phyloP scores from a whole-genome alignment of 1,140 invertebrate genomes.

The Drosophila asahinai region DNA sequence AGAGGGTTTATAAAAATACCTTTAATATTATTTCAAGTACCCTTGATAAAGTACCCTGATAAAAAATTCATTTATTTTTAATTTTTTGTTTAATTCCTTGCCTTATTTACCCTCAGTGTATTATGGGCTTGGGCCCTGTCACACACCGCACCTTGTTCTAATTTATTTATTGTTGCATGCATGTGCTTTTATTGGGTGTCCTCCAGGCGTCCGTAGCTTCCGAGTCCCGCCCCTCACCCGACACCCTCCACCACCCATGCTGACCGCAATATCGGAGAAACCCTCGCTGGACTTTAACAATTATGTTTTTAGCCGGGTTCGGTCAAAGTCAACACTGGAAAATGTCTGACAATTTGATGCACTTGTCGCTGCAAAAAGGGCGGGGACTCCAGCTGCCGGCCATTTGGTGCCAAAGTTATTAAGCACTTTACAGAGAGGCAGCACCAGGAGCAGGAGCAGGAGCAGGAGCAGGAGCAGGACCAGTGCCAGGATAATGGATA shows the following conservation, averaged over 20 bases:
- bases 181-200: constrained; percentile 75
- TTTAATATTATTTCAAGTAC: not conserved
- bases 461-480: not conserved
- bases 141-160: constrained; percentile 74
- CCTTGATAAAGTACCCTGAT: not conserved
- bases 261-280: constrained; percentile 42
- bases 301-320: constrained; percentile 62
- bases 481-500: constrained; percentile 9
- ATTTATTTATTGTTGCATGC: constrained; percentile 78
- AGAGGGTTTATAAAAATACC: not conserved
- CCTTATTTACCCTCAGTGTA: not conserved
- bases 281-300: constrained; percentile 62
- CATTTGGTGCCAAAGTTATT: constrained; percentile 80
- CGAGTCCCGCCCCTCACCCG: no score
- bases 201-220: not conserved
- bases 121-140: constrained; percentile 1
- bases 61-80: no score
- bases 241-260: not conserved
- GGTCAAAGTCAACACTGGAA: constrained; percentile 71
- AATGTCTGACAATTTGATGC: constrained; percentile 75
- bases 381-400: constrained; percentile 6
- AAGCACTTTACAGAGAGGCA: constrained; percentile 39
- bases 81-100: no score
- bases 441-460: not conserved
- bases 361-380: constrained; percentile 45